Base-by-base conservation (phyloP, 2,888 invertebrate genomes). In the Asteroscopus sphinx region DNA sequence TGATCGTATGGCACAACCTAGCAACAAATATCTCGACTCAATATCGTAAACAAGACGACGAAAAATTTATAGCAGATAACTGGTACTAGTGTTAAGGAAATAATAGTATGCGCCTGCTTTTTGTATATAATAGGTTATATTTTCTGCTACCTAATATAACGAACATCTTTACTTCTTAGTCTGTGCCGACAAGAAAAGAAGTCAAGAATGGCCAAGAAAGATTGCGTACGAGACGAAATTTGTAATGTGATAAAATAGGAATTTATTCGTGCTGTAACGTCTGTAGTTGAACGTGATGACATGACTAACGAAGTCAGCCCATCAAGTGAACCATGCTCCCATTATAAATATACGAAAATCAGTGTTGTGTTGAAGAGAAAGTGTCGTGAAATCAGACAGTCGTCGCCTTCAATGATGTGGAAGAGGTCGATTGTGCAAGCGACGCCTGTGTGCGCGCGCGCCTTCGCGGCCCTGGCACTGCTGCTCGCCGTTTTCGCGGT, bases 371-470 rank as follows among this genome's bases (percentile, higher is more conserved):
- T 74, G 81, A 90, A 89, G 93, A 93, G 93, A 93, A 93, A 93
- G 93, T 93, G 90, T 91, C 90, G 86, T 91, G 92, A 92, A 91
- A 91, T 91, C 90, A 79, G 79, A 87, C 88, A 89, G 87, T 92
- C 81, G 88, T 92, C 81, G 88, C 91, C 92, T 92, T 91, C 92
- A 90, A 88, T 93, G 92, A 93, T 92, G 93, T 93, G 93, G 93
- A 93, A 91, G 92, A 92, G 91, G 92, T 89, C 90, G 90, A 90
- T 93, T 93, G 93, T 91, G 93, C 93, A 93, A 93, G 90, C 84
- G 82, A 79, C 72, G 77, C 79, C 81, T 76, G 80, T 74, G 63
- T 68, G 80, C 74, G 79, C 79, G 73, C 81, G 83, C 77, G 76
- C 80, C 59, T 58, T 78, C 53, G 73, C 77, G 80, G 79, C 83